phyloP scores from a whole-genome alignment of 2,113 vertebrate species.

The Donacobius atricapilla region DNA sequence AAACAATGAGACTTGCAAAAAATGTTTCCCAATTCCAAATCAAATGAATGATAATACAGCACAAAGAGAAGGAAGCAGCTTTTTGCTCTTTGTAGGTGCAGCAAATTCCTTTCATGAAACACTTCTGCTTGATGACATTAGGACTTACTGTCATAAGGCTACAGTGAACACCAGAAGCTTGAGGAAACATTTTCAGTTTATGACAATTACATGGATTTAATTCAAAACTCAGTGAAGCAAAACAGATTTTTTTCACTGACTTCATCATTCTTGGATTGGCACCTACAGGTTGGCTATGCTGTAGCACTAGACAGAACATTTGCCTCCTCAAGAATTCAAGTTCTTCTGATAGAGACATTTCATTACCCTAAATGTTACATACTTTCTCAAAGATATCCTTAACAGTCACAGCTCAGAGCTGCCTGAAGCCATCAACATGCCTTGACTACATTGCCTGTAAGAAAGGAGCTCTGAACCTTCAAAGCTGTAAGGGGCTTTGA shows the following conservation, averaged over 20 bases:
- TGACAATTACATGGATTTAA: neutral
- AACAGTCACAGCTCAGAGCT: neutral
- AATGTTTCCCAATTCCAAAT: neutral
- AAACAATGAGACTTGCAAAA: too few relatives aligned
- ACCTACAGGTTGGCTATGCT: neutral
- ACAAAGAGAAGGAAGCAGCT: neutral
- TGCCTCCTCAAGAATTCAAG: neutral
- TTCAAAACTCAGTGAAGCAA: conserved; percentile 25
- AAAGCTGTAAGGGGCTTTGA: neutral
- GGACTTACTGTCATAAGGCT: neutral
- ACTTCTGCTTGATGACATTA: neutral
- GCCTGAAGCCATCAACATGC: neutral
- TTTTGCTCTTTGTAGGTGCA: neutral
- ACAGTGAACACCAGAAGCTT: neutral
- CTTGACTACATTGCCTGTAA: neutral
- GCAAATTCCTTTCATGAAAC: neutral
- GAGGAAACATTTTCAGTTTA: neutral
- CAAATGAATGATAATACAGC: neutral
- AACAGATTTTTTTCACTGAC: neutral
- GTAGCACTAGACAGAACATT: neutral
- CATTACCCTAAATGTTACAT: neutral
- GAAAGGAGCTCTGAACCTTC: neutral
- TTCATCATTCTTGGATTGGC: neutral
- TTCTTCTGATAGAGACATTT: neutral
- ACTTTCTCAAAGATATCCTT: neutral